These are phyloP conservation scores for Sula dactylatra DNA, from an alignment of 2,113 vertebrate species.

Conservation along the genomic window DNA sequence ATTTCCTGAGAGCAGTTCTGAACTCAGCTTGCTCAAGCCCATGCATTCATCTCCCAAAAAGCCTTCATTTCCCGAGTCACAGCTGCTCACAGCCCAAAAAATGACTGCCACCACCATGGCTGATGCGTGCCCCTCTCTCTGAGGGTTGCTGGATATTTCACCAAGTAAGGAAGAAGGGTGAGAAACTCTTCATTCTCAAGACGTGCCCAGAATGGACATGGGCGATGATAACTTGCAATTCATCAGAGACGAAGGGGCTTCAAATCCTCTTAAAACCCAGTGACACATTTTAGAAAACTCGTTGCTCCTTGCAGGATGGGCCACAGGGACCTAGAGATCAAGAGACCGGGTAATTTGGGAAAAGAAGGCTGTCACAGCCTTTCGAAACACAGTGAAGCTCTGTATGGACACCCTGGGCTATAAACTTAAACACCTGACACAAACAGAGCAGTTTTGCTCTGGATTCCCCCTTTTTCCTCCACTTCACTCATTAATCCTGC, in stretches of 20 bases:
- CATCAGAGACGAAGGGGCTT: not conserved
- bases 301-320: not conserved
- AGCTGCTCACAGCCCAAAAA: not conserved
- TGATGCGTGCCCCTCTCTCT: not conserved
- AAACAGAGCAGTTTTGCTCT: not conserved
- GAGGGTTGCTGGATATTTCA: not conserved
- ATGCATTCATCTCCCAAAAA: not conserved
- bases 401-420: not conserved
- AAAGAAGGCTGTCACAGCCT: not conserved
- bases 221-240: not conserved
- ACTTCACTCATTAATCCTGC: constrained; percentile 31
- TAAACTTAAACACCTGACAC: not conserved
- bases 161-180: not conserved
- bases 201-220: not conserved
- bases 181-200: not conserved
- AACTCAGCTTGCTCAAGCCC: not conserved
- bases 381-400: not conserved
- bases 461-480: not conserved
- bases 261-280: not conserved
- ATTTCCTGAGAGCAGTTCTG: not conserved
- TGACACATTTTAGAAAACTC: not conserved
- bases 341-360: not conserved
- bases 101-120: rapidly evolving
- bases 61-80: not conserved
- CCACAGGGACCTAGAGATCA: not conserved